Percentiles rank a stretch among this genome's conserved stretches.
These are phyloP conservation scores for Nerophis ophidion DNA, from an alignment of 2,113 vertebrate species.

Conservation along the genomic window DNA sequence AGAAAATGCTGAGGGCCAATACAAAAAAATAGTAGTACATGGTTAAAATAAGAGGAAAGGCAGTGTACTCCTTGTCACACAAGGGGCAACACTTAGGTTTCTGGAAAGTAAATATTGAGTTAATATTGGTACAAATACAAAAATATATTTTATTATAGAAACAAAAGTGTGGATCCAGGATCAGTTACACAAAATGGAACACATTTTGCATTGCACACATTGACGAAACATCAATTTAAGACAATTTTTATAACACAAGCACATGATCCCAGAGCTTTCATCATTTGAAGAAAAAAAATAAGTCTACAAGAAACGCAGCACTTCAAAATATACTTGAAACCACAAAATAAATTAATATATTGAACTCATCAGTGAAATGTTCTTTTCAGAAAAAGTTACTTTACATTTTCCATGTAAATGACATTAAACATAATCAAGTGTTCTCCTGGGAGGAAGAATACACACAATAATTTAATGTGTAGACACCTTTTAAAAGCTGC, in stretches of 20 bases:
- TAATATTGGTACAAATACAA: neutral
- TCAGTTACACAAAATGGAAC: neutral
- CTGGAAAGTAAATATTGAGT: neutral
- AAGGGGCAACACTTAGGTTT: neutral
- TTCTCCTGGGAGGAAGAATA: slow-evolving; percentile 6
- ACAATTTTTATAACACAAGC: neutral
- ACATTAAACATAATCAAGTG: neutral
- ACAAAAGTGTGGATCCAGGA: neutral
- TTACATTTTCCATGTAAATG: slow-evolving; percentile 5
- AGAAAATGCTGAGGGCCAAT: too few species aligned
- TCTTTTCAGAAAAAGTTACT: neutral
- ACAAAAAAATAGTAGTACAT: too few species aligned
- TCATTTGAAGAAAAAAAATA: neutral
- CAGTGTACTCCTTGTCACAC: too few species aligned
- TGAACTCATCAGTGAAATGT: too few species aligned
- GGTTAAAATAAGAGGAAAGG: too few species aligned
- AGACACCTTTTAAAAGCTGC: slow-evolving; percentile 5
- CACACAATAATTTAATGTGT: neutral
- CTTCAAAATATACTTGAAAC: neutral
- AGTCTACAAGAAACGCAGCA: neutral
- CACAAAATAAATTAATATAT: neutral
- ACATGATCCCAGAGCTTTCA: neutral
- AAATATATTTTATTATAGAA: slow-evolving; percentile 3
- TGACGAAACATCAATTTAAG: neutral
- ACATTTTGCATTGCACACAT: neutral